Base-by-base conservation (phyloP, 1,140 invertebrate species). In the Littorina saxatilis region DNA sequence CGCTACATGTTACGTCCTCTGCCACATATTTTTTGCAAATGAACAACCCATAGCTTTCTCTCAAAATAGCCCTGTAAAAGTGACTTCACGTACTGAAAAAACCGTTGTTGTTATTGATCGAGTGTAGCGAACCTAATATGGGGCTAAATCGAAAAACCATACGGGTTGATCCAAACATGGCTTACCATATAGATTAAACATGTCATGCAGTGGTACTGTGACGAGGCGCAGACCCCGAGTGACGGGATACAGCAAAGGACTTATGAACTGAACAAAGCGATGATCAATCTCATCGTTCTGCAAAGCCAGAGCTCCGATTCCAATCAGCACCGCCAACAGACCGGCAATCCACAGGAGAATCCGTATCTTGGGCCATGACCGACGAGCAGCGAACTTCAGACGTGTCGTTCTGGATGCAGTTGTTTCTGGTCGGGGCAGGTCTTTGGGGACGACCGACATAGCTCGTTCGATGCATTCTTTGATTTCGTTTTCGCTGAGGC, bases 381-480 rank as follows among this genome's bases (percentile, higher is more conserved):
- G 37, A 2, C 66, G 66, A 32, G 35, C 66, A 15, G 35, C 32
- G 20, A 39, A 68, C 35, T 68, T 68, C 66, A 68, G 35, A 9
- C 35, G 32, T 13, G 35, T 39, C 35, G 35, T 39, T 39, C 11
- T 39, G 43, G 23, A 39, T 4, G 17, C 43, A 27, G 61, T 32
- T 35, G 61, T 63, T 29, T 29, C 29, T 13, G 61, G 61, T 20
- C 17, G 17, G 15, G 66, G 66, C 9, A 68, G 66, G 23, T 68
- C 66, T 39, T 68, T 68, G 23, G 35, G 66, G 35, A 39, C 23
- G 15, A 68, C 4, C 15, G 66, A 68, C 32, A 68, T 39, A 20
- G 66, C 66, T 23, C 35, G 35, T 39, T 68, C 32, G 66, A 68
- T 68, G 66, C 66, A 68, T 68, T 68, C 15, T 35, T 68, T 32